These are phyloP conservation scores for Bombus fervidus DNA, from an alignment of 1,140 invertebrate genomes.

Conservation along the genomic window DNA sequence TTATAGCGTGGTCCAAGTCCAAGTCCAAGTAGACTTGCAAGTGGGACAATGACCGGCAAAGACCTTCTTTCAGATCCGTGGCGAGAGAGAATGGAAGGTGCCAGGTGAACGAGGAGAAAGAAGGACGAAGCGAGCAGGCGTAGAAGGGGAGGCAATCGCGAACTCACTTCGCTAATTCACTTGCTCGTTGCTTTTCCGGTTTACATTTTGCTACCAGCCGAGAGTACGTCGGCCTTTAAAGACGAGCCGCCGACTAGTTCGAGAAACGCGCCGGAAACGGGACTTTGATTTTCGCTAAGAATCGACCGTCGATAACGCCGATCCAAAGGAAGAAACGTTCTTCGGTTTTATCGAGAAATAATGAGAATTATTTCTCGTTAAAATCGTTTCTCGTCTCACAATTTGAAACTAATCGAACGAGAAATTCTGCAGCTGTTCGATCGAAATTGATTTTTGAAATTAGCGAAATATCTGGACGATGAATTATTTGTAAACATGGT, in stretches of 20 bases:
- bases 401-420: no score
- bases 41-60: slow-evolving; percentile 82
- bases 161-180: slow-evolving; percentile 78
- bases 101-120: slow-evolving; percentile 61
- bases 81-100: slow-evolving; percentile 69
- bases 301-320: slow-evolving; percentile 15
- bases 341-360: no score
- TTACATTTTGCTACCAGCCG: slow-evolving; percentile 71
- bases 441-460: background rate
- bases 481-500: background rate
- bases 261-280: slow-evolving; percentile 51
- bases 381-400: no score
- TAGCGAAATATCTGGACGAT: no score
- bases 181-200: slow-evolving; percentile 77
- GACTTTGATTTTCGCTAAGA: slow-evolving; percentile 59
- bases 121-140: slow-evolving; percentile 58
- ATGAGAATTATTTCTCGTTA: no score
- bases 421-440: no score
- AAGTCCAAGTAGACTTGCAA: slow-evolving; percentile 76
- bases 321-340: background rate
- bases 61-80: slow-evolving; percentile 81
- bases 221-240: slow-evolving; percentile 71
- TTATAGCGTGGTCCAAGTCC: slow-evolving; percentile 72
- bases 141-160: slow-evolving; percentile 57
- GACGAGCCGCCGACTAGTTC: slow-evolving; percentile 1